Base-by-base conservation (phyloP, 2,888 invertebrate species). In the Synanthedon myopaeformis region DNA sequence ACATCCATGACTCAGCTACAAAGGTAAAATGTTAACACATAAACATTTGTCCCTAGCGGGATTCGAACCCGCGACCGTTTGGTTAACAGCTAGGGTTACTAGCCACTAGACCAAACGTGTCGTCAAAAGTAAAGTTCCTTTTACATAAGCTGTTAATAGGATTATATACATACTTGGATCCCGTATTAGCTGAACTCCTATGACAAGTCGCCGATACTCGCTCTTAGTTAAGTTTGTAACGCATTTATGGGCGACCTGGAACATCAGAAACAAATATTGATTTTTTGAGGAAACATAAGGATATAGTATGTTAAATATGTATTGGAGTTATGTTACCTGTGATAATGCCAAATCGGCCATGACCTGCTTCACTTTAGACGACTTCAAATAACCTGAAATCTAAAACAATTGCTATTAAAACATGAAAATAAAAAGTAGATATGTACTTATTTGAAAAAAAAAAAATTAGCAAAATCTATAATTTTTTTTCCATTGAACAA, bases 301-400 rank as follows among this genome's bases (percentile, higher is more conserved):
- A 28, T 51, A 41, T 8, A 28, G 5, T 10, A 12, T 41, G 13
- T 51, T n/a, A 41, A 12, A 14, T 45, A 45, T 35, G 0, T 35
- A 45, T 45, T 45, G 5, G n/a, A 45, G n/a, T 23, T 5, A 23
- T 23, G 13, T 61, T 67, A 87, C 88, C 83, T 97, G 97, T 0
- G 96, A 95, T 6, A 99, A 80, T 0, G 98, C 98, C 60, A 98
- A 88, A 78, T 98, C 98, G 0, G 96, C 96, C 85, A 98, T 91
- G 0, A 98, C 95, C 83, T 96, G 96, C 56, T 95, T 93, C 10
- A 98, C 96, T 76, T 97, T 92, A 0, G 94, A 93, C 58, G 92
- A 92, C 70, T 95, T 94, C 59, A 95, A 84, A 67, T 93, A 93
- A 3, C 92, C 91, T 13, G 93, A 91, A 58, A 94, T 88, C 92